These are phyloP conservation scores for Melieria picta DNA, from an alignment of 2,888 invertebrate genomes.

Conservation along the genomic window DNA sequence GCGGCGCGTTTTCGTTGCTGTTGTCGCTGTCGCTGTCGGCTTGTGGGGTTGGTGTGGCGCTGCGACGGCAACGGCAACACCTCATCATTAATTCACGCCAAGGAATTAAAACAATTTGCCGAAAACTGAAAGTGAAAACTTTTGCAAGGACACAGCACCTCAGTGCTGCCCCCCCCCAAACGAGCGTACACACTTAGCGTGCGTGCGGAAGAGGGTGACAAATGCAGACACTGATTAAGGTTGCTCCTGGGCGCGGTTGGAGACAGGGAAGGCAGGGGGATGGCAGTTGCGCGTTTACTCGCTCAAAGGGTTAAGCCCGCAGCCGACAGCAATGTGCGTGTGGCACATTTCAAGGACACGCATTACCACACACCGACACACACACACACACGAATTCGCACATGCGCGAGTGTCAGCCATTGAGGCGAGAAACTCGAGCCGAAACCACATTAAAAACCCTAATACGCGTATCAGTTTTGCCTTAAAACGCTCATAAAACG, in stretches of 20 bases:
- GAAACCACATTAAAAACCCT: slow-evolving; percentile 29
- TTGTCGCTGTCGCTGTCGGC: neutral
- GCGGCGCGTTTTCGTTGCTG: neutral
- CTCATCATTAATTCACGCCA: slow-evolving; percentile 62
- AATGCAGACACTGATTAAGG: neutral
- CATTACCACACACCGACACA: neutral
- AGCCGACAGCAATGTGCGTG: neutral
- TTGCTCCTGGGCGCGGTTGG: slow-evolving; percentile 17
- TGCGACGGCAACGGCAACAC: slow-evolving; percentile 43
- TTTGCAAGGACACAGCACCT: neutral
- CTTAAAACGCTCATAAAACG: slow-evolving; percentile 47
- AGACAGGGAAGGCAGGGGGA: neutral
- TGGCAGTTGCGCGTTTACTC: neutral
- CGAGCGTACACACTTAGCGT: too few species aligned
- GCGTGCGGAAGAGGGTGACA: slow-evolving; percentile 21
- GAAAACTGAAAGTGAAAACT: slow-evolving; percentile 30
- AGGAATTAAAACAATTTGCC: slow-evolving; percentile 58
- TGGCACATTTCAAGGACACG: slow-evolving; percentile 24
- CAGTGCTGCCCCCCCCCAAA: too few species aligned
- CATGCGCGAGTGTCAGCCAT: neutral
- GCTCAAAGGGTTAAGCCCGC: slow-evolving; percentile 27
- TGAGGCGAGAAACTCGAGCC: neutral
- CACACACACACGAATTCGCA: neutral
- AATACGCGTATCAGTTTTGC: slow-evolving; percentile 31
- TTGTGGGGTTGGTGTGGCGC: slow-evolving; percentile 8